Percentiles rank a stretch among this genome's conserved stretches.
Conservation (phyloP, 2,113 vertebrate species). For the Boleophthalmus pectinirostris region DNA sequence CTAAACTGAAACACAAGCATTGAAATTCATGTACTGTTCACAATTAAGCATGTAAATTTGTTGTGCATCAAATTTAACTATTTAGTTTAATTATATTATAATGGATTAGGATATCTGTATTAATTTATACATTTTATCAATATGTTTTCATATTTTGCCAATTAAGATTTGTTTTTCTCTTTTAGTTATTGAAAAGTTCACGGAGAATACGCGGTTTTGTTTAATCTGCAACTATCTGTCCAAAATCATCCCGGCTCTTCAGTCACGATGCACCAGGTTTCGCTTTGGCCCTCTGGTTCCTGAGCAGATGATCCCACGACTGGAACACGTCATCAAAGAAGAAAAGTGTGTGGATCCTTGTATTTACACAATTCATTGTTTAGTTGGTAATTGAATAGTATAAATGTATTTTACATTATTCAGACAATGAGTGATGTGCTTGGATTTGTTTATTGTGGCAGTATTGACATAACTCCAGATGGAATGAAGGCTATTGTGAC, state of each 20-base stretch:
- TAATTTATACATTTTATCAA: background rate
- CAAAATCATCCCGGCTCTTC: constrained; percentile 96
- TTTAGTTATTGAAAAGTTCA: constrained; percentile 96
- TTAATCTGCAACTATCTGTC: constrained; percentile 98
- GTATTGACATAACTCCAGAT: constrained; percentile 86
- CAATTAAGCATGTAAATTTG: too few species aligned
- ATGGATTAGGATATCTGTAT: background rate
- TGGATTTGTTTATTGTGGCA: constrained; percentile 60
- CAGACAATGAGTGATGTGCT: background rate
- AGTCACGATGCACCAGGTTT: constrained; percentile 95
- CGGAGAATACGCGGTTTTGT: constrained; percentile 95
- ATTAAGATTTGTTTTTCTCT: background rate
- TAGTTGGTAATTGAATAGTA: background rate
- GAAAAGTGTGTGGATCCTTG: constrained; percentile 79
- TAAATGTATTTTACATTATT: background rate
- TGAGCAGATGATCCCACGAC: constrained; percentile 91
- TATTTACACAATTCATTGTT: background rate
- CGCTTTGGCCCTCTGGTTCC: constrained; percentile 91
- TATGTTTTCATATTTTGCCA: background rate
- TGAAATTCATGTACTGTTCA: too few species aligned
- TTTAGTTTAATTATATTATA: background rate
- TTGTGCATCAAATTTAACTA: background rate
- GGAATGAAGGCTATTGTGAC: constrained; percentile 95
- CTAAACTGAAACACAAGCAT: background rate
- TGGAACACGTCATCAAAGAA: constrained; percentile 85